Evolutionary conservation across 2,113 vertebrate genomes (phyloP), one percentile per base, ranked within the genome.

Genomic region (Psilopogon haemacephalus): DNA sequence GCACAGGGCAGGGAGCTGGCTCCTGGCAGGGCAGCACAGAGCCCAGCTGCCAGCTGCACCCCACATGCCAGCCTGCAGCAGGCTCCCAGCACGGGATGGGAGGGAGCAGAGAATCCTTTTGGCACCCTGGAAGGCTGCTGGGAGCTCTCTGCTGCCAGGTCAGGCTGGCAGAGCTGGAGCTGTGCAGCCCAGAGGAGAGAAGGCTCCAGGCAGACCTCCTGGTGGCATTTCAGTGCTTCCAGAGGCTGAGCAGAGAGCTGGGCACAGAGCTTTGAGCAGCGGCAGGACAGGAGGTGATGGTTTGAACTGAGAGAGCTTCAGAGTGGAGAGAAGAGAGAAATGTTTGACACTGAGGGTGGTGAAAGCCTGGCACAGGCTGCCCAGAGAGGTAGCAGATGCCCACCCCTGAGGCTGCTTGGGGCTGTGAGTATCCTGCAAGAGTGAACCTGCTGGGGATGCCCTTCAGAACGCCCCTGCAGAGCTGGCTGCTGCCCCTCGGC

Each of bases 1-100:
- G 46, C 26, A 10, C 3, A 13, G n/a, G n/a, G 14, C 46, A 35
- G 44, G 0, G 46, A 92, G 32, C 18, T 3, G 0, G 2, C 15
- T 54, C 50, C 54, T 26, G 32, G 12, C 30, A 58, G 11, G 0
- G 2, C 30, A 58, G 5, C 67, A 8, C 11, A 70, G 56, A 52
- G 42, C 52, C 56, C 62, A 62, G 38, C 7, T 15, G 27, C 48
- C 14, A 20, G 23, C 32, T 9, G 8, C 13, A 6, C 42, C 33
- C 32, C 62, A 19, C 62, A 58, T 17, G 67, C 68, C 40, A 76
- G 26, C 26, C 38, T n/a, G 40, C n/a, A 9, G 10, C 24, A 46
- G 14, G 40, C 20, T 48, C 1, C 77, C 3, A 1, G 63, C n/a
- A n/a, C 20, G 2, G 44, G 46, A 46, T 28, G n/a, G 19, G 21